phyloP scores from a whole-genome alignment of 2,888 invertebrate species.

The Uloborus plumipes region DNA sequence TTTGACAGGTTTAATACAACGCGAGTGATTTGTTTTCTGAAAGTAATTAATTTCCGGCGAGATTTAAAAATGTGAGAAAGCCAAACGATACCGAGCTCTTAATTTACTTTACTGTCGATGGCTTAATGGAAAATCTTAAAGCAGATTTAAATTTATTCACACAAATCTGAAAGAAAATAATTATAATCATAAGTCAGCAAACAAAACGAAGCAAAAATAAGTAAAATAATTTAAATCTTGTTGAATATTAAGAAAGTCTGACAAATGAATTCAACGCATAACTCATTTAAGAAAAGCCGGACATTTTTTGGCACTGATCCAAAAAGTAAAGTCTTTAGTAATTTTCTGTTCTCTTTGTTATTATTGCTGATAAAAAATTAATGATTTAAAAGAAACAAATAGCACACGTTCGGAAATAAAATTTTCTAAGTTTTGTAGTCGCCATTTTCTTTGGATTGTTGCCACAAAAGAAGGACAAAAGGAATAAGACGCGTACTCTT shows the following conservation, averaged over 20 bases:
- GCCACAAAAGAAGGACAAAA: conserved; percentile 18
- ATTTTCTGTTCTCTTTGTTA: conserved; percentile 16
- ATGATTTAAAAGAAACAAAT: conserved; percentile 29
- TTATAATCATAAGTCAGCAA: conserved; percentile 9
- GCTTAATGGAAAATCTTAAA: too few species aligned
- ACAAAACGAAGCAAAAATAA: conserved; percentile 12
- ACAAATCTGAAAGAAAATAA: conserved; percentile 5
- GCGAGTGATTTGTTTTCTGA: too few species aligned
- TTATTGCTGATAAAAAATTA: conserved; percentile 17
- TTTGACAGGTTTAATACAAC: too few species aligned
- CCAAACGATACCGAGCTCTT: too few species aligned
- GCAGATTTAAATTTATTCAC: too few species aligned
- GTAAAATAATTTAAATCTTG: conserved; percentile 30
- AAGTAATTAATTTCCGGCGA: too few species aligned
- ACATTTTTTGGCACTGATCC: conserved; percentile 31
- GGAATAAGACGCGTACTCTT: conserved; percentile 4
- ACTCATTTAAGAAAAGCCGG: conserved; percentile 27
- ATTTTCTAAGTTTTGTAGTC: not conserved
- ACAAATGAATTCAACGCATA: conserved; percentile 45
- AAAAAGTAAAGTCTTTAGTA: conserved; percentile 16
- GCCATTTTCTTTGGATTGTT: conserved; percentile 25
- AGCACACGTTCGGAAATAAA: conserved; percentile 16
- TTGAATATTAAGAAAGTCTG: conserved; percentile 31
- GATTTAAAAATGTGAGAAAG: too few species aligned
- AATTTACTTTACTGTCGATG: too few species aligned